These are phyloP conservation scores for Diabrotica virgifera DNA, from an alignment of 1,140 invertebrate genomes.

Conservation along the genomic window DNA sequence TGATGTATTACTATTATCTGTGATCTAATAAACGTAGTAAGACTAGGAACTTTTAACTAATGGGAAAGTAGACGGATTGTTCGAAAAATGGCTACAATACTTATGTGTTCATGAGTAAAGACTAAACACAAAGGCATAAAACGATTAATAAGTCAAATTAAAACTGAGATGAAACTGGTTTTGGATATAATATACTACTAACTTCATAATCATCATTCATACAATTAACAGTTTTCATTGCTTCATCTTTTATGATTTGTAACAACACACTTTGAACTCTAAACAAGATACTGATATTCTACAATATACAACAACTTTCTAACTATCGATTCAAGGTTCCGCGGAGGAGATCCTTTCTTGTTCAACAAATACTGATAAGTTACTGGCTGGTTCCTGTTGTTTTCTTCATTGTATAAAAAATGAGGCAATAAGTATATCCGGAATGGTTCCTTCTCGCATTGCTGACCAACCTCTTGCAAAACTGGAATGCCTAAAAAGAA, in stretches of 20 bases:
- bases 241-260: neutral
- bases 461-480: neutral
- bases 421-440: slow-evolving; percentile 11
- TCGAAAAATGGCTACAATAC: neutral
- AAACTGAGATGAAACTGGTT: neutral
- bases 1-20: too few relatives aligned
- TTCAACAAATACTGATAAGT: neutral
- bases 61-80: neutral
- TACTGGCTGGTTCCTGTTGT: neutral
- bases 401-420: slow-evolving; percentile 6
- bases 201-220: neutral
- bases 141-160: neutral
- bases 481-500: slow-evolving; percentile 6
- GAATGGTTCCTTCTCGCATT: slow-evolving; percentile 5
- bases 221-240: slow-evolving; percentile 2
- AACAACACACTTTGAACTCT: too few relatives aligned
- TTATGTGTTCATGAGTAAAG: slow-evolving; percentile 15
- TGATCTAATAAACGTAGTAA: too few relatives aligned
- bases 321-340: too few relatives aligned
- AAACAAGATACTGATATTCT: too few relatives aligned
- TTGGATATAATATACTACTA: neutral
- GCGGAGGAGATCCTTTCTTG: too few relatives aligned
- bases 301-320: too few relatives aligned
- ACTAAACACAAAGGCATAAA: neutral
- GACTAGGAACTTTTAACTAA: too few relatives aligned